These are phyloP conservation scores for Drosophila atroscutellata DNA, from an alignment of 2,888 invertebrate species.

Conservation along the genomic window DNA sequence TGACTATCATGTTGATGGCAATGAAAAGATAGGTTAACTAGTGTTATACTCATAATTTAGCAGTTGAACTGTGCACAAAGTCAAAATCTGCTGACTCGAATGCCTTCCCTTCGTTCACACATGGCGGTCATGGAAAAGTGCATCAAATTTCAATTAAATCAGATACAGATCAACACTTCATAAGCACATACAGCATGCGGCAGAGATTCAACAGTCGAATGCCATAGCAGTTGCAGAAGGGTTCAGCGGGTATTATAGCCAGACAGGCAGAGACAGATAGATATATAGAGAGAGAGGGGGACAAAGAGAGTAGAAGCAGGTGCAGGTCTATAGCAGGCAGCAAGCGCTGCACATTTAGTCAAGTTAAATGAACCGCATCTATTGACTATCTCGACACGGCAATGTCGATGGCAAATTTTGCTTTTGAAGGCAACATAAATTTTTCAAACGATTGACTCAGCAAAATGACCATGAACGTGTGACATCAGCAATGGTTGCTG, in stretches of 20 bases:
- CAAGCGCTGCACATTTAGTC: slow-evolving; percentile 74
- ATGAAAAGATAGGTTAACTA: slow-evolving; percentile 3
- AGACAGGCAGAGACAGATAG: neutral
- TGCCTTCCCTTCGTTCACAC: slow-evolving; percentile 25
- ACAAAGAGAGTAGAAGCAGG: slow-evolving; percentile 2
- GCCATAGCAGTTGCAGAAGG: slow-evolving; percentile 9
- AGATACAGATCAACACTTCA: slow-evolving; percentile 75
- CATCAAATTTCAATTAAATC: slow-evolving; percentile 76
- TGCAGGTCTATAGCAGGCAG: slow-evolving; percentile 28
- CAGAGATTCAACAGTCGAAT: slow-evolving; percentile 25
- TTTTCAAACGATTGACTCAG: slow-evolving; percentile 80
- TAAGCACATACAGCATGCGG: slow-evolving; percentile 35
- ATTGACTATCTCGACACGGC: slow-evolving; percentile 71
- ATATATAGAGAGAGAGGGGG: neutral
- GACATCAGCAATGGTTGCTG: slow-evolving; percentile 68
- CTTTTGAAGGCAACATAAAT: slow-evolving; percentile 80
- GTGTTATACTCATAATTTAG: slow-evolving; percentile 22
- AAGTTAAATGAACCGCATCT: slow-evolving; percentile 79
- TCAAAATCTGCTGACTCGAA: slow-evolving; percentile 33
- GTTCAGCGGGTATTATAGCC: neutral
- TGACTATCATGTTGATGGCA: neutral
- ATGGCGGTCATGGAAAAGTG: slow-evolving; percentile 48
- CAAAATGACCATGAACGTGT: slow-evolving; percentile 80
- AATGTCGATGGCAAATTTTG: slow-evolving; percentile 67
- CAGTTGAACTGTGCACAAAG: slow-evolving; percentile 27